Evolutionary conservation across 2,888 invertebrate species (phyloP).

Genomic region (Deroplatys truncata): DNA sequence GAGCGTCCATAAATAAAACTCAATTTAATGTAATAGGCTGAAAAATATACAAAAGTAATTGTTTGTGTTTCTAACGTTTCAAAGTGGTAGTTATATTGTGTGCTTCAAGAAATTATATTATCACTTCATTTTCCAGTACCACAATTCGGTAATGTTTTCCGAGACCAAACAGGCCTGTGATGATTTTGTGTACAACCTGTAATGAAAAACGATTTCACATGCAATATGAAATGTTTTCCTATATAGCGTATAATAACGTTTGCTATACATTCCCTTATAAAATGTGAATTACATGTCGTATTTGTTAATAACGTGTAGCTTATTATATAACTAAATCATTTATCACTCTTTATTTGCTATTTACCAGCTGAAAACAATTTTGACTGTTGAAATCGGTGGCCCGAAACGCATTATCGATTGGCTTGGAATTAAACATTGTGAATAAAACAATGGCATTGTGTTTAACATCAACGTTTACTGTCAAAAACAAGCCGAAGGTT

Average conservation of each 20-base stretch:
- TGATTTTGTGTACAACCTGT: no score
- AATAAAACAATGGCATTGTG: background rate
- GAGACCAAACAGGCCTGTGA: no score
- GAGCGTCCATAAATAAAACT: no score
- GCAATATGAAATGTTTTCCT: background rate
- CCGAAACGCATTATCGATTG: background rate
- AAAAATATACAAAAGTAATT: no score
- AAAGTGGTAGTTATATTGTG: no score
- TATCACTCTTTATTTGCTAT: background rate
- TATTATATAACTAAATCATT: background rate
- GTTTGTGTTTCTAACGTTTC: no score
- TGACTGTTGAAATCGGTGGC: background rate
- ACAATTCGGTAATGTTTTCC: no score
- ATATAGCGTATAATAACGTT: background rate
- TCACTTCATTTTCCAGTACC: no score
- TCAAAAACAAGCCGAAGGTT: background rate
- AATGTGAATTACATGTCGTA: background rate
- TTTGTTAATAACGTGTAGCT: background rate
- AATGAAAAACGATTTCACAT: background rate
- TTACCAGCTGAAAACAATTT: background rate
- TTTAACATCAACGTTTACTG: background rate
- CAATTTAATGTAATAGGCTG: no score
- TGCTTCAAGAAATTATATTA: no score
- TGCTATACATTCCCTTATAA: background rate
- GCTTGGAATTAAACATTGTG: background rate